Percentiles rank a stretch among this genome's conserved stretches.
These are phyloP conservation scores for Helarctos malayanus DNA, from an alignment of 2,797 vertebrate species.

Conservation along the genomic window DNA sequence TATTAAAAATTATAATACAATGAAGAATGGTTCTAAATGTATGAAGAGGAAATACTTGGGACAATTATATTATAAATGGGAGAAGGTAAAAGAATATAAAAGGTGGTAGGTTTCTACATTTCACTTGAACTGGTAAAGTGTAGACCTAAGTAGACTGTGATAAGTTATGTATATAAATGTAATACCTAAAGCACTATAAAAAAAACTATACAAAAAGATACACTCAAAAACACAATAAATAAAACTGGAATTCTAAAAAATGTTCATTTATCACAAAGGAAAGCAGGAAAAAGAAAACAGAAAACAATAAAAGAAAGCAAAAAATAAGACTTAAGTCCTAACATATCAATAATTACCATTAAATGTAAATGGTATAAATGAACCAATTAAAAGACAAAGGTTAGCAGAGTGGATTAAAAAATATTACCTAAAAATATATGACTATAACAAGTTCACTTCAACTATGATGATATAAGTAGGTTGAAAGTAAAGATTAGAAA, in stretches of 20 bases:
- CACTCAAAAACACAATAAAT: neutral
- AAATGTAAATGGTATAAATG: neutral
- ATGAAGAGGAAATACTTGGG: neutral
- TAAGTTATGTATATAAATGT: neutral
- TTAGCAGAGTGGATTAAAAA: neutral
- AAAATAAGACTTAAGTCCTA: neutral
- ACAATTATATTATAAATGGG: neutral
- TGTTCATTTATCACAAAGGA: neutral
- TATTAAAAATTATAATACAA: neutral
- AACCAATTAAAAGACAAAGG: neutral
- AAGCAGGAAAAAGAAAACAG: neutral
- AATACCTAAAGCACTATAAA: neutral
- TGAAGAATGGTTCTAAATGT: neutral
- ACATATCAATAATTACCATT: neutral
- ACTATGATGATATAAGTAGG: neutral
- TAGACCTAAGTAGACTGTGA: neutral
- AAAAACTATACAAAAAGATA: neutral
- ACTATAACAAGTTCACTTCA: neutral
- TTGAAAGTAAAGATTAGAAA: constrained; percentile 20
- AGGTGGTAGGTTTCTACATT: neutral
- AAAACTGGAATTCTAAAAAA: neutral
- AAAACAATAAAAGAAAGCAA: neutral
- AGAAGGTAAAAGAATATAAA: neutral
- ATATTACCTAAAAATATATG: neutral
- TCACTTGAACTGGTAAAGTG: neutral